Evolutionary conservation across 1,140 invertebrate genomes (phyloP).

Genomic region (Whitmania pigra): DNA sequence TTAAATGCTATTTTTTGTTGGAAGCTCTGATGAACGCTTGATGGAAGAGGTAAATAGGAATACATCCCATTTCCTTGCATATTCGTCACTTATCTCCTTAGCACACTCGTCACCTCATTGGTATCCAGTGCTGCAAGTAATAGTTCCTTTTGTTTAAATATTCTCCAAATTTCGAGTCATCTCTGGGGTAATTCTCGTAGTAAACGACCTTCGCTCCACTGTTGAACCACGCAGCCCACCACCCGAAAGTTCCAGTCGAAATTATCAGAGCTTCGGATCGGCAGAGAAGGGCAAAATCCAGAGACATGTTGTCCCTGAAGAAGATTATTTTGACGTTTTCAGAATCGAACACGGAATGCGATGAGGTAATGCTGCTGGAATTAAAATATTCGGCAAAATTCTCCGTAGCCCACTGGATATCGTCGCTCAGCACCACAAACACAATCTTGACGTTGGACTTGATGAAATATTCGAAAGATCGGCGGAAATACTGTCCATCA

Average conservation of each 20-base stretch:
- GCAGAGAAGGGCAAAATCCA: slow-evolving; percentile 54
- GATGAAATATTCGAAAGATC: slow-evolving; percentile 20
- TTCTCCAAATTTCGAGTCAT: not conserved
- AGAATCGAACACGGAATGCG: not conserved
- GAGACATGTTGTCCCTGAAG: slow-evolving; percentile 37
- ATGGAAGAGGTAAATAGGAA: too few species aligned
- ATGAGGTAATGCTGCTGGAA: not conserved
- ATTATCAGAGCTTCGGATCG: slow-evolving; percentile 57
- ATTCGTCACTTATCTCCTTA: too few species aligned
- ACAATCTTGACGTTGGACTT: not conserved
- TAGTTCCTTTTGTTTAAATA: slow-evolving; percentile 3
- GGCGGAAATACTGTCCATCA: slow-evolving; percentile 13
- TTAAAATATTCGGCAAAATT: too few species aligned
- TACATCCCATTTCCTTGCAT: too few species aligned
- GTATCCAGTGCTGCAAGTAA: slow-evolving; percentile 15
- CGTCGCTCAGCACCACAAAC: slow-evolving; percentile 22
- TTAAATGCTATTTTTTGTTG: too few species aligned
- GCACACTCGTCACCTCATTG: not conserved
- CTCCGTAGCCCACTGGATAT: not conserved
- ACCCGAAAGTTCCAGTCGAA: slow-evolving; percentile 57
- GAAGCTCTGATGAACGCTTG: too few species aligned
- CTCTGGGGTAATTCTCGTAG: slow-evolving; percentile 16
- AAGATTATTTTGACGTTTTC: not conserved
- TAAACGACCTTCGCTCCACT: slow-evolving; percentile 45
- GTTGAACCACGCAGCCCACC: slow-evolving; percentile 54